These are phyloP conservation scores for Rotaria macrura DNA, from an alignment of 2,888 invertebrate genomes.

Conservation along the genomic window DNA sequence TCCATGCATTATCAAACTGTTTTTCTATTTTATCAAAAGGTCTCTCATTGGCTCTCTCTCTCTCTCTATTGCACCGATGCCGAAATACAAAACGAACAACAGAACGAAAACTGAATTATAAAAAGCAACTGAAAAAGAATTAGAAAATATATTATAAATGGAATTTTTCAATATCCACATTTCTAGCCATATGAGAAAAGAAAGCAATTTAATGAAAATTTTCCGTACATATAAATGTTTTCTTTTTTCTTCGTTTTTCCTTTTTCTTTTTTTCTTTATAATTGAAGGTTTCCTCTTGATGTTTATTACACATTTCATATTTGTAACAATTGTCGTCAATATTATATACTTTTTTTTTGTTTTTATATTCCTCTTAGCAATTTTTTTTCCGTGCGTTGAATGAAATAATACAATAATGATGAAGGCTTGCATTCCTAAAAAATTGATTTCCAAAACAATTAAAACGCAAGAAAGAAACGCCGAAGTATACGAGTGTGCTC, in stretches of 20 bases:
- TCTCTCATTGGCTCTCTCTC: too few relatives aligned
- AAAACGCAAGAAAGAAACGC: neutral
- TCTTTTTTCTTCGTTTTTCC: neutral
- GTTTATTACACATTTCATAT: conserved; percentile 8
- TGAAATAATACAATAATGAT: neutral
- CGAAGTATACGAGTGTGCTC: neutral
- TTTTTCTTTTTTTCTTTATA: neutral
- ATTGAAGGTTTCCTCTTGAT: conserved; percentile 8
- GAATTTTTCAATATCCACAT: too few relatives aligned
- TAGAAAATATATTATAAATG: too few relatives aligned
- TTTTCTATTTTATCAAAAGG: neutral
- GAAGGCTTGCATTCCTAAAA: neutral
- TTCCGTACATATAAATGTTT: neutral
- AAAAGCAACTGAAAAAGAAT: neutral
- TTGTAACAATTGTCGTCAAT: neutral
- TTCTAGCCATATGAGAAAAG: too few relatives aligned
- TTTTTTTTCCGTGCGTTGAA: neutral
- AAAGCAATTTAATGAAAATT: neutral
- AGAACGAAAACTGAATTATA: neutral
- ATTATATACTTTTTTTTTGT: neutral
- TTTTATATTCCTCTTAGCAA: neutral
- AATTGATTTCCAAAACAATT: neutral
- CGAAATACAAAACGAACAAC: too few relatives aligned
- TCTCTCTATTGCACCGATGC: neutral
- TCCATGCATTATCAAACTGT: neutral